A percentile compares a stretch with the other conserved stretches of the same genome.
Conservation (phyloP, 2,888 invertebrate species). For the Agonopterix arenella region DNA sequence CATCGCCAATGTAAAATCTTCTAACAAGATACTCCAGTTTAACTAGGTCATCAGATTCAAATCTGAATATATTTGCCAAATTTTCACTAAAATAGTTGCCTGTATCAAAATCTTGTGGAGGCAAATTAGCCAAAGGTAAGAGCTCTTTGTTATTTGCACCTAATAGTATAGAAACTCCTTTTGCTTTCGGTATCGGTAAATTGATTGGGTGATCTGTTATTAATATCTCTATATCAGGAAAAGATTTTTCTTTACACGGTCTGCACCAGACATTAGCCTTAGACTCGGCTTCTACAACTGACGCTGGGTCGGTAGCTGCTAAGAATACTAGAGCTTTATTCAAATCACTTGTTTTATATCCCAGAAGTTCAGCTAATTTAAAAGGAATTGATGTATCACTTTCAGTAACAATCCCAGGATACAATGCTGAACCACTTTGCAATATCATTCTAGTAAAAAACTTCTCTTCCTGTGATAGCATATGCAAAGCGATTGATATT, state of each 20-base stretch:
- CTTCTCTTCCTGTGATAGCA: conserved; percentile 20
- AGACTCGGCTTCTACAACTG: too few relatives aligned
- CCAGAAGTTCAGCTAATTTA: conserved; percentile 18
- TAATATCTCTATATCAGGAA: conserved; percentile 22
- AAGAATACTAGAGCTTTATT: conserved; percentile 25
- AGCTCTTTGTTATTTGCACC: neutral
- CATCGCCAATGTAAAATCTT: conserved; percentile 23
- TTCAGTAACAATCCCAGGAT: conserved; percentile 16
- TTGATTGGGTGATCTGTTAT: conserved; percentile 21
- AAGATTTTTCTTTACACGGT: too few relatives aligned
- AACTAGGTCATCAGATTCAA: conserved; percentile 9
- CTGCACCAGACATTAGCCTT: too few relatives aligned
- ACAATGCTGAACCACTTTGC: conserved; percentile 19
- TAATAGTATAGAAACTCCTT: too few relatives aligned
- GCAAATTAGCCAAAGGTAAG: neutral
- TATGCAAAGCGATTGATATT: conserved; percentile 34
- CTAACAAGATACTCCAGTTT: conserved; percentile 16
- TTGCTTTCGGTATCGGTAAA: conserved; percentile 16
- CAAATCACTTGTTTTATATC: conserved; percentile 14
- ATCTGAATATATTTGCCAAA: neutral
- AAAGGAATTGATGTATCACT: conserved; percentile 14
- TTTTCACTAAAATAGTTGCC: too few relatives aligned
- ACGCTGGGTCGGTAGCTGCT: too few relatives aligned
- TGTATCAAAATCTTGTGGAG: too few relatives aligned
- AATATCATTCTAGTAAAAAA: conserved; percentile 27